Conservation (phyloP, 2,797 vertebrate species). For the Zalophus californianus region DNA sequence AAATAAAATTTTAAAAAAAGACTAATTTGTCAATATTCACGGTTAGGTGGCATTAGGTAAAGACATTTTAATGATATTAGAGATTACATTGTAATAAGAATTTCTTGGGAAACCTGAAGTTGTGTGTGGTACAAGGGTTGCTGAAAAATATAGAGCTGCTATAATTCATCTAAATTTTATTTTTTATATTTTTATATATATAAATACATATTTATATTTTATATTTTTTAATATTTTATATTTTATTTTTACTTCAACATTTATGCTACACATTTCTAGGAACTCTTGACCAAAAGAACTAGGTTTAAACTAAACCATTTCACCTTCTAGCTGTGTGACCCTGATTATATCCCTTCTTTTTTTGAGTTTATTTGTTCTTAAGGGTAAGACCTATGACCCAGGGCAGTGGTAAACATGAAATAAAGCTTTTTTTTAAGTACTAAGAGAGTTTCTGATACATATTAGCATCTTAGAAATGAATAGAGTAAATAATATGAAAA, state of each 20-base stretch:
- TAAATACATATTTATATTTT: too few species aligned
- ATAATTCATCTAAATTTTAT: background rate
- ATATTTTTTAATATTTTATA: too few species aligned
- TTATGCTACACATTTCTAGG: background rate
- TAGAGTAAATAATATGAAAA: background rate
- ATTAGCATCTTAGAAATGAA: background rate
- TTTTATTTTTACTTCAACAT: conserved; percentile 28
- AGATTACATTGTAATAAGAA: background rate
- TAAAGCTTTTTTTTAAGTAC: background rate
- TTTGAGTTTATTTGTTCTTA: background rate
- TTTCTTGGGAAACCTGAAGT: background rate
- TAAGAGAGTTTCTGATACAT: background rate
- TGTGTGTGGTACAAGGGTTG: background rate
- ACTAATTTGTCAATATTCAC: background rate
- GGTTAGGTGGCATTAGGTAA: background rate
- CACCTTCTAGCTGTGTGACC: background rate
- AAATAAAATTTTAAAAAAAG: background rate
- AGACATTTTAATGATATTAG: background rate
- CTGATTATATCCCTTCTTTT: background rate
- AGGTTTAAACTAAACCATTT: background rate
- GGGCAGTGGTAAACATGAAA: background rate
- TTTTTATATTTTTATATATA: background rate
- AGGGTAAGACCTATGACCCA: background rate
- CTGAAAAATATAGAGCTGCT: background rate
- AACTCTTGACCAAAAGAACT: background rate